Percentiles rank a stretch among this genome's conserved stretches.
Evolutionary conservation across 2,113 vertebrate species (phyloP).

Genomic region (Austrofundulus limnaeus): DNA sequence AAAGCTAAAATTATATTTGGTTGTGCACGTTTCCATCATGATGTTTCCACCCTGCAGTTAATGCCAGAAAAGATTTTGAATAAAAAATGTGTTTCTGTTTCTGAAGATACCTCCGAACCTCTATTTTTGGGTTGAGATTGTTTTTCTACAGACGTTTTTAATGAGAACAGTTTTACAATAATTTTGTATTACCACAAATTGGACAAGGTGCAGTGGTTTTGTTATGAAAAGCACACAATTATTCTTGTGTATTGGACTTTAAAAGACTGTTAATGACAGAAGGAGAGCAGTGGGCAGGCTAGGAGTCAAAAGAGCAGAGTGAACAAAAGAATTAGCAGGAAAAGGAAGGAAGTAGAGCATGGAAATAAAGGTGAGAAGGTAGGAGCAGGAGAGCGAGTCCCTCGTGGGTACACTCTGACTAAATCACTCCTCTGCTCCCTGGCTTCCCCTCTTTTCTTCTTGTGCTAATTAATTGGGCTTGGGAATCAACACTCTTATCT

Average conservation of each 20-base stretch:
- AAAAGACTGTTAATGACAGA: conserved; percentile 43
- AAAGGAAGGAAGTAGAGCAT: conserved; percentile 58
- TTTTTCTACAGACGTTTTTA: conserved; percentile 12
- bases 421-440: conserved; percentile 68
- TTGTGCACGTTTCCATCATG: too few species aligned
- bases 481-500: conserved; percentile 78
- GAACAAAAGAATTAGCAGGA: conserved; percentile 62
- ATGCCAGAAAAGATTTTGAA: background rate
- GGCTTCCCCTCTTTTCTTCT: conserved; percentile 63
- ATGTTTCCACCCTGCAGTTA: background rate
- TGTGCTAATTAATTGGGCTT: conserved; percentile 79
- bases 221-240: conserved; percentile 45
- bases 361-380: conserved; percentile 58
- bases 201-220: conserved; percentile 10
- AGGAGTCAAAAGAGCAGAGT: conserved; percentile 51
- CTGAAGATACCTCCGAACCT: background rate
- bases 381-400: conserved; percentile 62
- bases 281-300: conserved; percentile 45
- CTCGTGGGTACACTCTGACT: conserved; percentile 69
- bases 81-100: background rate
- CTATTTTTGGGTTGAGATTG: background rate
- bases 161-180: conserved; percentile 20
- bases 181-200: conserved; percentile 37
- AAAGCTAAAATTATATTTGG: background rate
- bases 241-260: conserved; percentile 14